A percentile compares a stretch with the other conserved stretches of the same genome.
phyloP scores from a whole-genome alignment of 64 coral and sea anemone species.

The Astreopora myriophthalma region DNA sequence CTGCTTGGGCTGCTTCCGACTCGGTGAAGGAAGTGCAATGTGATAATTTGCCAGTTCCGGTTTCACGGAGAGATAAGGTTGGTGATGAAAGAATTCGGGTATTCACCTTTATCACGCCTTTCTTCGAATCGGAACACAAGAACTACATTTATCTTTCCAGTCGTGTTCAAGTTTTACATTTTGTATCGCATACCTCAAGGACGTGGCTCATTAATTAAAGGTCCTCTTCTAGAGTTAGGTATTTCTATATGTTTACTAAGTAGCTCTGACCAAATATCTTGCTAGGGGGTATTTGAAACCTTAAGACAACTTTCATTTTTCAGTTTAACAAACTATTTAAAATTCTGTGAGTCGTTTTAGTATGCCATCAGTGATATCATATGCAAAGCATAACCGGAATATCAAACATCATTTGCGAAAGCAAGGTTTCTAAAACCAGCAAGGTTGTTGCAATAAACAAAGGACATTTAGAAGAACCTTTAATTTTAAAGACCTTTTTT shows the following conservation, averaged over 20 bases:
- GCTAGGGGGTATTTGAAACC: not conserved
- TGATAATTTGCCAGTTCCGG: constrained; percentile 54
- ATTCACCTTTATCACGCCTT: constrained; percentile 21
- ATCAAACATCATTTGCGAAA: not conserved
- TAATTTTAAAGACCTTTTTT: not conserved
- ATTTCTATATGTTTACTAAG: not conserved
- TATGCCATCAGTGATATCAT: not conserved
- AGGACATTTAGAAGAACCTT: not conserved
- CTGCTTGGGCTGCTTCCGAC: not conserved
- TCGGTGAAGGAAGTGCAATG: not conserved
- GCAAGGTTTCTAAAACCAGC: constrained; percentile 24
- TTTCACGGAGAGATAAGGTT: constrained; percentile 5
- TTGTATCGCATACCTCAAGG: not conserved
- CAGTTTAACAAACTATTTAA: not conserved
- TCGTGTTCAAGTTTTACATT: not conserved
- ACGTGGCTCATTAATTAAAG: not conserved
- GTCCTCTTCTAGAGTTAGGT: not conserved
- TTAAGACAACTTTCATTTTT: not conserved
- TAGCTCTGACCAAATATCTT: not conserved
- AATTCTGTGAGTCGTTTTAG: constrained; percentile 1
- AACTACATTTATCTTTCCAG: not conserved
- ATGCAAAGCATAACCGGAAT: constrained; percentile 9
- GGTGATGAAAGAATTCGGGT: not conserved
- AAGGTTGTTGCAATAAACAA: not conserved
- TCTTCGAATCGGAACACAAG: not conserved